Evolutionary conservation across 2,113 vertebrate genomes (phyloP).

Genomic region (Syngnathus typhle): DNA sequence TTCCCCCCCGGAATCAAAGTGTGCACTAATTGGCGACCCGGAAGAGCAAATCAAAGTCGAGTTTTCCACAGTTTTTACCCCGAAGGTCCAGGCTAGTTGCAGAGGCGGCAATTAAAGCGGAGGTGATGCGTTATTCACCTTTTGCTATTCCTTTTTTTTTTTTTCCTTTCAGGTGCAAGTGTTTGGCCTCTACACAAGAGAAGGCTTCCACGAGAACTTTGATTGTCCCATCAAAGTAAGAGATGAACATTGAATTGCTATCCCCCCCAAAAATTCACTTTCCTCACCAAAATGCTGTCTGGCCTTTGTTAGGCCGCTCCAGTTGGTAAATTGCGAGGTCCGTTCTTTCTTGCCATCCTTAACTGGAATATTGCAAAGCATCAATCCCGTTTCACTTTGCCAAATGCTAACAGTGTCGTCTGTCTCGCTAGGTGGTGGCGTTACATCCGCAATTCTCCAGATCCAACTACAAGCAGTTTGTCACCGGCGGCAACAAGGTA

Average conservation of each 20-base stretch:
- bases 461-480: conserved; percentile 95
- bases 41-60: conserved; percentile 60
- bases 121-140: conserved; percentile 53
- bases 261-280: background rate
- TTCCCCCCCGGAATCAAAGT: conserved; percentile 54
- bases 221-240: conserved; percentile 98
- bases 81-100: conserved; percentile 50
- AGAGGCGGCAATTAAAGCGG: conserved; percentile 65
- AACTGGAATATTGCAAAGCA: conserved; percentile 1
- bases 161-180: conserved; percentile 85
- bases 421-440: conserved; percentile 72
- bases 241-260: background rate
- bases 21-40: conserved; percentile 71
- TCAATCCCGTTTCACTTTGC: background rate
- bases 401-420: background rate
- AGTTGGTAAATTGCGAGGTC: background rate
- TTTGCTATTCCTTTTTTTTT: conserved; percentile 18
- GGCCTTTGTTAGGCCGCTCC: background rate
- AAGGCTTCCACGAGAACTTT: conserved; percentile 94
- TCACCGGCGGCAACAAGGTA: conserved; percentile 97
- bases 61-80: conserved; percentile 39
- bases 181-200: conserved; percentile 90
- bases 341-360: background rate
- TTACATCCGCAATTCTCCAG: conserved; percentile 89
- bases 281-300: background rate